Percentiles rank a stretch among this genome's conserved stretches.
phyloP scores from a whole-genome alignment of 2,888 invertebrate genomes.

The Galeruca laticollis region DNA sequence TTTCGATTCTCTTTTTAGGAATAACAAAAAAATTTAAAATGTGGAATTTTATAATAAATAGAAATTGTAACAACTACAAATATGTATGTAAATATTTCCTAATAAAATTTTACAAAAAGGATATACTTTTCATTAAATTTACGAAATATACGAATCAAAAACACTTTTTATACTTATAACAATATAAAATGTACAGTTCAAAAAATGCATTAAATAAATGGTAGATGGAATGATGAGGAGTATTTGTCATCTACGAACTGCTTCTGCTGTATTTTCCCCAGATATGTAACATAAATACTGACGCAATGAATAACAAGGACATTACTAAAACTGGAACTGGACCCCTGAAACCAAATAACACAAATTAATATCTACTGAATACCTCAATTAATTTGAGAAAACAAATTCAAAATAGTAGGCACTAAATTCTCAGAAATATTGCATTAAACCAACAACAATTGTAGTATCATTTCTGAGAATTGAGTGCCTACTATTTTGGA shows the following conservation, averaged over 20 bases:
- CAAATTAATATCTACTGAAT: slow-evolving; percentile 1
- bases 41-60: slow-evolving; percentile 1
- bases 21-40: neutral
- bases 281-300: slow-evolving; percentile 99
- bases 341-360: slow-evolving; percentile 78
- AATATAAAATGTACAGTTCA: slow-evolving; percentile 55
- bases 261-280: slow-evolving; percentile 97
- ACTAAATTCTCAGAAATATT: too few relatives aligned
- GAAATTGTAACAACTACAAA: neutral
- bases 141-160: slow-evolving; percentile 48
- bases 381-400: neutral
- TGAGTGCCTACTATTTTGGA: too few relatives aligned
- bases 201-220: slow-evolving; percentile 61
- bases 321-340: slow-evolving; percentile 99
- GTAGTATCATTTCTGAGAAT: too few relatives aligned
- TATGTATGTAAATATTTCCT: neutral
- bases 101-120: slow-evolving; percentile 18
- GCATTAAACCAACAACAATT: too few relatives aligned
- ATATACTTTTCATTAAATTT: slow-evolving; percentile 32
- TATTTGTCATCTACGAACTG: slow-evolving; percentile 33
- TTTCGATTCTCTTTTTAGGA: neutral
- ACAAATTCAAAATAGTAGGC: too few relatives aligned
- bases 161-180: slow-evolving; percentile 43
- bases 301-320: slow-evolving; percentile 98
- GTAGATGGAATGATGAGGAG: slow-evolving; percentile 58